Evolutionary conservation across 2,888 invertebrate species (phyloP).

Genomic region (Synanthedon andrenaeformis): DNA sequence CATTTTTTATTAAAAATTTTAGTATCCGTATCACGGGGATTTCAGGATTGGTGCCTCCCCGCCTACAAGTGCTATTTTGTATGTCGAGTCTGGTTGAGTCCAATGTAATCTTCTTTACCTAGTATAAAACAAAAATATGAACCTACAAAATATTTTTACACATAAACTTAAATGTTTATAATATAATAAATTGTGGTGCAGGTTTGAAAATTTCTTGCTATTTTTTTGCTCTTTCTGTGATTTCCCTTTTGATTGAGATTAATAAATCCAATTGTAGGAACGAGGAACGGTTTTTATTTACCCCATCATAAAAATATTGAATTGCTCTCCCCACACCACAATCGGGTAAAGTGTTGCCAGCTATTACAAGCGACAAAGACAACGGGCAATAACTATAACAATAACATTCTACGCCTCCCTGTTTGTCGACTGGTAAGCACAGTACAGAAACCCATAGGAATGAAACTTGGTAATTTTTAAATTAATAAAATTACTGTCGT

Average conservation of each 20-base stretch:
- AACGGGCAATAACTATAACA: slow-evolving; percentile 51
- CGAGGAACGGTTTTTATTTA: slow-evolving; percentile 11
- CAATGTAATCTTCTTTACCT: too few relatives aligned
- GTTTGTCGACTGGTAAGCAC: slow-evolving; percentile 28
- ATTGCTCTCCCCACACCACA: slow-evolving; percentile 16
- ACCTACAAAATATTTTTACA: too few relatives aligned
- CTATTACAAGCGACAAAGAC: slow-evolving; percentile 40
- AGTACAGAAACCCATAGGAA: background rate
- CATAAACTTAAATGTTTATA: too few relatives aligned
- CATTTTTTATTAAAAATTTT: too few relatives aligned
- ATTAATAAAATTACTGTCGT: too few relatives aligned
- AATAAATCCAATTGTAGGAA: slow-evolving; percentile 6
- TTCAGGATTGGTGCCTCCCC: too few relatives aligned
- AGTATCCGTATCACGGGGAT: too few relatives aligned
- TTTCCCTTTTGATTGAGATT: slow-evolving; percentile 1
- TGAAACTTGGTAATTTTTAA: too few relatives aligned
- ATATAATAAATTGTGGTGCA: too few relatives aligned
- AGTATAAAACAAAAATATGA: too few relatives aligned
- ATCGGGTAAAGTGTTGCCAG: slow-evolving; percentile 40
- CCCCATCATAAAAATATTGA: slow-evolving; percentile 21
- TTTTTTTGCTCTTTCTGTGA: background rate
- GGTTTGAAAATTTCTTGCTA: background rate
- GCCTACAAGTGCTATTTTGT: too few relatives aligned
- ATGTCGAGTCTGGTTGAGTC: too few relatives aligned
- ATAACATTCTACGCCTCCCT: slow-evolving; percentile 41